Conservation (phyloP, 2,113 vertebrate genomes). For the Lycaon pictus region DNA sequence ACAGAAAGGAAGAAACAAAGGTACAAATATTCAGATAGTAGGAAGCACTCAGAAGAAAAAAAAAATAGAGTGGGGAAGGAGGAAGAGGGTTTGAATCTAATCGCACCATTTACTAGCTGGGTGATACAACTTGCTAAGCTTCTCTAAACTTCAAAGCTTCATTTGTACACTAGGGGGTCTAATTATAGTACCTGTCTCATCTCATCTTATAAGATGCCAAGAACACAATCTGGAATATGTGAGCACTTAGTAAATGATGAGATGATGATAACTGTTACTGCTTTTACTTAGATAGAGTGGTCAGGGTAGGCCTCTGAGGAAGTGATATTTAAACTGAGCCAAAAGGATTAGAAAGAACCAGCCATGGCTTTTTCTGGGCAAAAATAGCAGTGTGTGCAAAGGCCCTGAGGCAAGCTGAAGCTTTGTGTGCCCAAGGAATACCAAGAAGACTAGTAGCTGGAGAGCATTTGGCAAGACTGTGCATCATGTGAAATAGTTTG, state of each 20-base stretch:
- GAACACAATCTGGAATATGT: neutral
- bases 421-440: neutral
- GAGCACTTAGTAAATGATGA: neutral
- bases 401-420: neutral
- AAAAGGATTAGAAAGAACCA: neutral
- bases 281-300: neutral
- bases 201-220: neutral
- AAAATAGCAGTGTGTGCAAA: neutral
- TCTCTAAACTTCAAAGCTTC: neutral
- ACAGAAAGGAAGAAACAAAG: neutral
- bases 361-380: neutral
- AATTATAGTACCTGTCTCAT: too few species aligned
- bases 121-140: neutral
- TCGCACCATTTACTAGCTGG: neutral
- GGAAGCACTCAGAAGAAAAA: neutral
- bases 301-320: neutral
- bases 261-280: accelerated
- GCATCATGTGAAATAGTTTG: neutral
- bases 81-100: neutral
- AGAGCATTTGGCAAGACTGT: neutral
- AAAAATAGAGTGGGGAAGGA: neutral
- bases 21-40: neutral
- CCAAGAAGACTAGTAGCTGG: neutral
- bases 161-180: neutral
- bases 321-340: neutral